These are phyloP conservation scores for Collichthys lucidus DNA, from an alignment of 2,113 vertebrate genomes.

Conservation along the genomic window DNA sequence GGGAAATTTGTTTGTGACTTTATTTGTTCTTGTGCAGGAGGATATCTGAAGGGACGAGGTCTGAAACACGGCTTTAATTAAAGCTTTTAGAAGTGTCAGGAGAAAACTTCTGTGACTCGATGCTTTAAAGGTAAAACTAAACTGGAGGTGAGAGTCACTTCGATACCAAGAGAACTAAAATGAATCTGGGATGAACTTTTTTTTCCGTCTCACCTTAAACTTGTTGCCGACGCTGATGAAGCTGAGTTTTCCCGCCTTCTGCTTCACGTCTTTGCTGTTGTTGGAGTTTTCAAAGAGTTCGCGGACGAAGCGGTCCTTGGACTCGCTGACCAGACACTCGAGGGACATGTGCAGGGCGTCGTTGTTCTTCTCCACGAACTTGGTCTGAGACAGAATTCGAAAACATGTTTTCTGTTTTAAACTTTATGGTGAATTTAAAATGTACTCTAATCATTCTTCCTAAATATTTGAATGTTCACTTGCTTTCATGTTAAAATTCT, in stretches of 20 bases:
- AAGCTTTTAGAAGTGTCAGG: neutral
- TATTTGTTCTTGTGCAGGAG: no score
- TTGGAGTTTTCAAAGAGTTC: slow-evolving; percentile 92
- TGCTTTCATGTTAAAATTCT: slow-evolving; percentile 5
- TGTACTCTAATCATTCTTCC: neutral
- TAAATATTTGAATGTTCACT: neutral
- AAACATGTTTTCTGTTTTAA: no score
- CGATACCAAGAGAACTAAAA: neutral
- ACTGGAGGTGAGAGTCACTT: no score
- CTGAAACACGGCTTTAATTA: neutral
- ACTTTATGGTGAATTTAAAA: neutral
- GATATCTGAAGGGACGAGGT: neutral
- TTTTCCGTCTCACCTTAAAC: slow-evolving; percentile 89
- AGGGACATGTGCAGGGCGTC: slow-evolving; percentile 99
- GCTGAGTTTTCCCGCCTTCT: slow-evolving; percentile 96
- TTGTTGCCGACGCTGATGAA: slow-evolving; percentile 99
- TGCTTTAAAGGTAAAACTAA: no score
- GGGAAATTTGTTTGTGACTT: no score
- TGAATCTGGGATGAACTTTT: neutral
- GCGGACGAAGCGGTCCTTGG: slow-evolving; percentile 92
- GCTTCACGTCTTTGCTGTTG: slow-evolving; percentile 92
- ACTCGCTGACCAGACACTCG: slow-evolving; percentile 94
- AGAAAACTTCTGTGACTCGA: no score
- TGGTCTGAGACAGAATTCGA: slow-evolving; percentile 82
- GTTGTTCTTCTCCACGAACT: slow-evolving; percentile 99